Conservation (phyloP, 2,888 invertebrate genomes). For the Drosophila prostipennis region DNA sequence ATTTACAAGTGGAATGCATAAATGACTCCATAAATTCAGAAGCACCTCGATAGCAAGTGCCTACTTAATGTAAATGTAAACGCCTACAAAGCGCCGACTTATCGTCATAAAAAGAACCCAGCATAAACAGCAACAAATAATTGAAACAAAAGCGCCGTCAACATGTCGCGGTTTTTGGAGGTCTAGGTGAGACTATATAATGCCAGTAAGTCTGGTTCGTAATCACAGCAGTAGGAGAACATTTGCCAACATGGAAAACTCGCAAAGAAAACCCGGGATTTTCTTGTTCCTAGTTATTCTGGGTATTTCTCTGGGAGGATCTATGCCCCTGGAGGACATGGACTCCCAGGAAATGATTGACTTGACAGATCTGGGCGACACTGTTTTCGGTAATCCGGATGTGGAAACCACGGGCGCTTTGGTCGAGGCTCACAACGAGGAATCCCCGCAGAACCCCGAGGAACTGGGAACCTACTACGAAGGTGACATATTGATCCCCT, state of each 20-base stretch:
- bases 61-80: constrained; percentile 58
- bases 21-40: constrained; percentile 60
- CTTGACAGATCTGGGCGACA: constrained; percentile 54
- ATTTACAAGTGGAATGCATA: constrained; percentile 29
- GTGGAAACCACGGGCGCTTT: constrained; percentile 70
- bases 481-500: constrained; percentile 90
- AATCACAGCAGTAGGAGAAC: constrained; percentile 33
- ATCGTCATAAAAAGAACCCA: constrained; percentile 33
- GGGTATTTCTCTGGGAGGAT: neutral
- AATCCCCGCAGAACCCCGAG: constrained; percentile 88
- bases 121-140: constrained; percentile 44
- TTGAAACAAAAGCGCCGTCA: constrained; percentile 45
- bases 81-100: constrained; percentile 37
- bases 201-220: neutral
- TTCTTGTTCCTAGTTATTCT: constrained; percentile 25
- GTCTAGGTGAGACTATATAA: constrained; percentile 52
- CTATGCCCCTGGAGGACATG: constrained; percentile 22
- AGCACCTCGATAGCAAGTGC: constrained; percentile 42
- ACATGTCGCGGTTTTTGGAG: constrained; percentile 47
- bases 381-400: constrained; percentile 85
- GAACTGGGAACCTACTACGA: constrained; percentile 91
- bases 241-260: constrained; percentile 48
- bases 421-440: constrained; percentile 49
- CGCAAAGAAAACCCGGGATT: constrained; percentile 2
- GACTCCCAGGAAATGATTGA: constrained; percentile 55